phyloP scores from a whole-genome alignment of 2,888 invertebrate species.

The Metellina segmentata region DNA sequence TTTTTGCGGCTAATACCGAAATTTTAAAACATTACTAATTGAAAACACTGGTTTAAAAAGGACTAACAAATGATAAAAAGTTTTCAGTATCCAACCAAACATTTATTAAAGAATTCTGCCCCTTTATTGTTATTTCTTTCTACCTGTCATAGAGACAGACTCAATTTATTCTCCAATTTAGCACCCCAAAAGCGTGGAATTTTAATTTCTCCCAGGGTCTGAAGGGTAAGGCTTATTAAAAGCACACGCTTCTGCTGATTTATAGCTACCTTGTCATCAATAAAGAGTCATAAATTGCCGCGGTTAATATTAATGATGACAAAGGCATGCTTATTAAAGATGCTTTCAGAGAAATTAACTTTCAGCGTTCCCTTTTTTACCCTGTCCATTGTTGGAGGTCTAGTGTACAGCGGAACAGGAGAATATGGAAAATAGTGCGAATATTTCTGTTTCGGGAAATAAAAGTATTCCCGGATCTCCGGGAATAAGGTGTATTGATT shows the following conservation, averaged over 20 bases:
- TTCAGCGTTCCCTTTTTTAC: conserved; percentile 35
- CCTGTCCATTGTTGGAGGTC: conserved; percentile 28
- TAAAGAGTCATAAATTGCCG: conserved; percentile 68
- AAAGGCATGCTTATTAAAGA: conserved; percentile 73
- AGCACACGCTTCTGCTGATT: conserved; percentile 61
- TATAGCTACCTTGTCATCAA: conserved; percentile 69
- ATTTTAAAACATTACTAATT: background rate
- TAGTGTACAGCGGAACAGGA: background rate
- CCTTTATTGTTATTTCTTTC: conserved; percentile 52
- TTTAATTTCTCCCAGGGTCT: conserved; percentile 65
- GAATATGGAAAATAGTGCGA: background rate
- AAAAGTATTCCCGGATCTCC: background rate
- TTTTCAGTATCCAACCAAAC: background rate
- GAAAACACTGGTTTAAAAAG: too few relatives aligned
- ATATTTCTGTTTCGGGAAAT: conserved; percentile 9
- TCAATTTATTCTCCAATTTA: conserved; percentile 73
- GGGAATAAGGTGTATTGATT: background rate
- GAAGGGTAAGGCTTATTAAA: conserved; percentile 69
- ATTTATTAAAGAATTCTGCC: conserved; percentile 51
- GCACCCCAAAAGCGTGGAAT: conserved; percentile 57
- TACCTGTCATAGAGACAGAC: conserved; percentile 64
- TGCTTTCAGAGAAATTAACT: conserved; percentile 70
- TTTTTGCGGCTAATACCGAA: background rate
- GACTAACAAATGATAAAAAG: too few relatives aligned
- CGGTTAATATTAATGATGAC: conserved; percentile 74